Evolutionary conservation across 2,113 vertebrate species (phyloP).

Genomic region (Xiphophorus couchianus): DNA sequence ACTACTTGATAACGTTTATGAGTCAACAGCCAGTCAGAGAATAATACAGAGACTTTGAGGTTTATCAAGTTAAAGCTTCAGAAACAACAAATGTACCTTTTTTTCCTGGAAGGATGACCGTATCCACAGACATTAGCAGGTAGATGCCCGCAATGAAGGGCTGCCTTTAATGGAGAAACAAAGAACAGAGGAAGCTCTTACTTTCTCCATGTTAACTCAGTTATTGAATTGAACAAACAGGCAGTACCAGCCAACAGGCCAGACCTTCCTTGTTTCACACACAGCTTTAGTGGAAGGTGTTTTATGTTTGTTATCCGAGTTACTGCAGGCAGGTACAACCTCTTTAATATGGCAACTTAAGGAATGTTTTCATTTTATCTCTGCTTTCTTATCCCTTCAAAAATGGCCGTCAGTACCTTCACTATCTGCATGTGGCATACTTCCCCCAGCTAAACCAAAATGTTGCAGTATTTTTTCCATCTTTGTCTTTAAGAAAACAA

Average conservation of each 20-base stretch:
- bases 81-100: conserved; percentile 77
- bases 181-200: neutral
- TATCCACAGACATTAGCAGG: conserved; percentile 92
- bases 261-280: too few species aligned
- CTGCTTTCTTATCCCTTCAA: neutral
- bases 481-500: neutral
- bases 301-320: neutral
- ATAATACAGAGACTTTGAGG: too few species aligned
- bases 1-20: too few species aligned
- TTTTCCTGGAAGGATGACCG: conserved; percentile 90
- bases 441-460: neutral
- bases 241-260: neutral
- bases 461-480: neutral
- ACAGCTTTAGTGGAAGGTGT: too few species aligned
- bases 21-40: too few species aligned
- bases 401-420: neutral
- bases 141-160: conserved; percentile 97
- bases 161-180: conserved; percentile 81
- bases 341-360: neutral
- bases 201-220: neutral
- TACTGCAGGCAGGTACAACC: neutral
- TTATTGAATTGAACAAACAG: neutral
- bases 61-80: too few species aligned
- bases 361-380: neutral
- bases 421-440: neutral